phyloP scores from a whole-genome alignment of 2,113 vertebrate genomes.

The Rutilus rutilus region DNA sequence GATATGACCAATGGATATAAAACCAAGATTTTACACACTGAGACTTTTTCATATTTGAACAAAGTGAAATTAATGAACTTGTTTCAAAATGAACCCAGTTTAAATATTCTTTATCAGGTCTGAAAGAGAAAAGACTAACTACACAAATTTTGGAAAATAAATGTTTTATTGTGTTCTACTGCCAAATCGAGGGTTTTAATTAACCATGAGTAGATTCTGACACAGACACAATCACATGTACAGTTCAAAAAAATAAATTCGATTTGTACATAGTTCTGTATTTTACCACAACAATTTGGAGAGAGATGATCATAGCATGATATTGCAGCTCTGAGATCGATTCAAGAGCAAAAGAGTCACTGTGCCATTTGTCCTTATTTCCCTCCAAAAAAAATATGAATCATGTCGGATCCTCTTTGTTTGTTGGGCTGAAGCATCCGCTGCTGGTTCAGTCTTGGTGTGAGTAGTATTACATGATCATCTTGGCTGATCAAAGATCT shows the following conservation, averaged over 20 bases:
- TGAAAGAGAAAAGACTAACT: background rate
- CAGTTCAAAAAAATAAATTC: slow-evolving; percentile 63
- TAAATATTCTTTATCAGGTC: background rate
- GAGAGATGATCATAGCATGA: too few species aligned
- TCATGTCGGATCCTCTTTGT: background rate
- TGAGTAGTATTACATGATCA: too few species aligned
- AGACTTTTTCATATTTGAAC: too few species aligned
- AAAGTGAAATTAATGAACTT: too few species aligned
- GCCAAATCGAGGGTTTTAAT: background rate
- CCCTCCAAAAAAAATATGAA: too few species aligned
- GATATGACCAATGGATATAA: too few species aligned
- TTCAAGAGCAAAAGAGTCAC: background rate
- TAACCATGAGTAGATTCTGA: background rate
- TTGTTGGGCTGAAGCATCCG: background rate
- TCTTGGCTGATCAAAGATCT: background rate
- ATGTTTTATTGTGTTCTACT: slow-evolving; percentile 16
- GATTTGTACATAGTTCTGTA: background rate
- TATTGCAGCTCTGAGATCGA: background rate
- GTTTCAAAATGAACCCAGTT: too few species aligned
- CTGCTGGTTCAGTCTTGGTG: background rate
- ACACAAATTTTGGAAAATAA: slow-evolving; percentile 51
- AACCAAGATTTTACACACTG: too few species aligned
- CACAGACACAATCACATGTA: slow-evolving; percentile 12
- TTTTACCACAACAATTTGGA: background rate
- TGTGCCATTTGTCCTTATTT: background rate